A percentile compares a stretch with the other conserved stretches of the same genome.
phyloP scores from a whole-genome alignment of 2,113 vertebrate species.

The cattle (Bos taurus) region ARS-UCD2.0 NC_037328.1:157672501-157673000 shows the following conservation, averaged over 20 bases:
- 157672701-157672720: not conserved
- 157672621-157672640: not conserved
- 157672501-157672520: not conserved
- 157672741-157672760: not conserved
- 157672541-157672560: not conserved
- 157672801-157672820: not conserved
- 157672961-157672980: accelerated
- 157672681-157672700: not conserved
- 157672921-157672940: not conserved
- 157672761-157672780: not conserved
- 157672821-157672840: not conserved
- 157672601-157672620: not conserved
- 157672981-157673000: not conserved
- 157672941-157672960: not conserved
- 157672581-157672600: not conserved
- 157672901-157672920: not conserved
- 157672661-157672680: not conserved
- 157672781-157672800: not conserved
- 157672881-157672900: not conserved
- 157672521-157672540: not conserved
- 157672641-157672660: not conserved
- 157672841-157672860: not conserved
- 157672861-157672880: not conserved
- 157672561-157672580: not conserved
- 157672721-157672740: not conserved